Evolutionary conservation across 2,113 vertebrate species (phyloP), one percentile per base, ranked within the genome.

Genomic region (Numida meleagris): DNA sequence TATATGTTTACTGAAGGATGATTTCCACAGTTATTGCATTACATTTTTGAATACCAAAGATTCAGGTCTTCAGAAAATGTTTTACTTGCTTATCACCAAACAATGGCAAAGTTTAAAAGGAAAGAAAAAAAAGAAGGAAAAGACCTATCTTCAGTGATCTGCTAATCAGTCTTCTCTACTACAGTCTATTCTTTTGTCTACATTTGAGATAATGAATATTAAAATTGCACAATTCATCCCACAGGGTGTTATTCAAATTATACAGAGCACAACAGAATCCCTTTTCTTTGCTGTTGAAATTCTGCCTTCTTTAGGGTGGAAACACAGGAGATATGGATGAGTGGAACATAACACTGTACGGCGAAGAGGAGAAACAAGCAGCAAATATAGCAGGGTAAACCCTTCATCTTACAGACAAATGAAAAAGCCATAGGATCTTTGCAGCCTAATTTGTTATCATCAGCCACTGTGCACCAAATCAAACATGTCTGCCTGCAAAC

Each of bases 221-320:
- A 90, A 94, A 95, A 89, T 91, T 89, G 78, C 74, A 85, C 87
- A 92, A 94, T 82, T 88, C 86, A 91, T 93, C 82, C 93, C 91
- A 96, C 70, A 81, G 91, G 90, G 76, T 94, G 79, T 97, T 97
- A 88, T 95, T 95, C 88, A 91, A 95, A 94, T 95, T 93, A 94
- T 75, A 57, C 65, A 72, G 57, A 75, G 53, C 76, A 91, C 80
- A 95, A 88, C 25, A 95, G 57, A 95, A 88, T 72, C 70, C 61
- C 77, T 78, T 94, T 89, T 71, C 79, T 79, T 31, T 88, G 59
- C 79, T 81, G 68, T 55, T 93, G 93, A 95, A 95, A 95, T 93
- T 89, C 75, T 1, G 0, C 59, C 67, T 89, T 95, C 85, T 95
- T 86, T 84, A 71, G 88, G 36, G 61, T 91, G 80, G 93, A 95